A percentile compares a stretch with the other conserved stretches of the same genome.
phyloP scores from a whole-genome alignment of 2,888 invertebrate genomes.

The Pomacea canaliculata region DNA sequence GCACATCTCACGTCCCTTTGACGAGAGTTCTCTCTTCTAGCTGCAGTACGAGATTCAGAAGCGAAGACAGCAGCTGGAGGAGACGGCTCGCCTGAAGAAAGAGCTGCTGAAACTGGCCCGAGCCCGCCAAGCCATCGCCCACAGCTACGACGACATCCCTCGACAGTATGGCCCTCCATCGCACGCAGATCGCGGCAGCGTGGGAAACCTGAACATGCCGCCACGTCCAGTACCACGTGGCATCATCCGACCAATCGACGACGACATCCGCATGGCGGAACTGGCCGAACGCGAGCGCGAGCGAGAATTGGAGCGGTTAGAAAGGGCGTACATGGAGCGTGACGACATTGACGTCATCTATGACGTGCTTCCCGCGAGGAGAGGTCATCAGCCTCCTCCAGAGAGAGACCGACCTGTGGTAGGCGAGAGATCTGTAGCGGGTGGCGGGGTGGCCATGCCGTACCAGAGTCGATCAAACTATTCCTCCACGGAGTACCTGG shows the following conservation, averaged over 20 bases:
- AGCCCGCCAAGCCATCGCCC: constrained; percentile 54
- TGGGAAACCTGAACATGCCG: constrained; percentile 6
- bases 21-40: constrained; percentile 47
- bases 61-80: constrained; percentile 75
- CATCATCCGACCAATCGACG: constrained; percentile 67
- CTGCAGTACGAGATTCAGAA: constrained; percentile 77
- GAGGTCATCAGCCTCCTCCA: neutral
- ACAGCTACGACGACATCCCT: constrained; percentile 62
- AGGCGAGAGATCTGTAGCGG: neutral
- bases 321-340: constrained; percentile 13
- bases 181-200: neutral
- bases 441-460: neutral
- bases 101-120: constrained; percentile 70
- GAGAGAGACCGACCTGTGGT: neutral
- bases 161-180: constrained; percentile 34
- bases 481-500: constrained; percentile 66
- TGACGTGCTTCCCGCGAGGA: constrained; percentile 25
- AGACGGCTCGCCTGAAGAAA: constrained; percentile 72
- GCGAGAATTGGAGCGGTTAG: constrained; percentile 14
- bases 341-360: constrained; percentile 38
- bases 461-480: constrained; percentile 41
- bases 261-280: constrained; percentile 48
- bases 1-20: no score
- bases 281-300: constrained; percentile 28
- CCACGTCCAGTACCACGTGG: constrained; percentile 43